A percentile compares a stretch with the other conserved stretches of the same genome.
Evolutionary conservation across 2,888 invertebrate genomes (phyloP).

Genomic region (Pteria penguin): DNA sequence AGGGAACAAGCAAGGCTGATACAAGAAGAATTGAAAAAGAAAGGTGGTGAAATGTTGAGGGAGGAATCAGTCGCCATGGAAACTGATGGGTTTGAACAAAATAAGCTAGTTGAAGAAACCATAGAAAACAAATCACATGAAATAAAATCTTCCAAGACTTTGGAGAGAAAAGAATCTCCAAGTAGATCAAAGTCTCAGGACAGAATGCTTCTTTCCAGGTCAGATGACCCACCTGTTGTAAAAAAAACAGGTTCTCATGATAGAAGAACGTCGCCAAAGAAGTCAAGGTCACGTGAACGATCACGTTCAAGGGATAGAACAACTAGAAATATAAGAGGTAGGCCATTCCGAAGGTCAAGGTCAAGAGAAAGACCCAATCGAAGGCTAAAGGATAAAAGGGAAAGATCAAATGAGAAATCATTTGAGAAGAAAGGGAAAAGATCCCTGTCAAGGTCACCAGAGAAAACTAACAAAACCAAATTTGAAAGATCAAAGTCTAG

Average conservation of each 20-base stretch:
- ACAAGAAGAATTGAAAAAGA: neutral
- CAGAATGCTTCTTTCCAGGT: neutral
- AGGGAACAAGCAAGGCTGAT: constrained; percentile 6
- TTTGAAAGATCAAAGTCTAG: too few species aligned
- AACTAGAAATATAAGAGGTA: too few species aligned
- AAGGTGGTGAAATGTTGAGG: neutral
- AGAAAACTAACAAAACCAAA: too few species aligned
- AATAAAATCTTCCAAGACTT: neutral
- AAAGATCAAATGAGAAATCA: too few species aligned
- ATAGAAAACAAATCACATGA: neutral
- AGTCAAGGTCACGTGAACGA: neutral
- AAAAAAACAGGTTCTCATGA: neutral
- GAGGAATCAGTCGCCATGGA: neutral
- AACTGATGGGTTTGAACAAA: neutral
- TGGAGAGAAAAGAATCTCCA: neutral
- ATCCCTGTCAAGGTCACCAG: too few species aligned
- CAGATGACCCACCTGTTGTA: neutral
- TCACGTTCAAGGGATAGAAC: too few species aligned
- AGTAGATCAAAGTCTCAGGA: neutral
- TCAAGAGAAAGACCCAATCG: too few species aligned
- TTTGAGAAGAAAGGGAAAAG: too few species aligned
- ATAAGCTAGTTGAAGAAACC: neutral
- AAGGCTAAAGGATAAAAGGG: too few species aligned
- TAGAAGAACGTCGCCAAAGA: neutral
- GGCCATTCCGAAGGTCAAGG: too few species aligned